Evolutionary conservation across 2,113 vertebrate genomes (phyloP).

Genomic region (Nothocercus julius): DNA sequence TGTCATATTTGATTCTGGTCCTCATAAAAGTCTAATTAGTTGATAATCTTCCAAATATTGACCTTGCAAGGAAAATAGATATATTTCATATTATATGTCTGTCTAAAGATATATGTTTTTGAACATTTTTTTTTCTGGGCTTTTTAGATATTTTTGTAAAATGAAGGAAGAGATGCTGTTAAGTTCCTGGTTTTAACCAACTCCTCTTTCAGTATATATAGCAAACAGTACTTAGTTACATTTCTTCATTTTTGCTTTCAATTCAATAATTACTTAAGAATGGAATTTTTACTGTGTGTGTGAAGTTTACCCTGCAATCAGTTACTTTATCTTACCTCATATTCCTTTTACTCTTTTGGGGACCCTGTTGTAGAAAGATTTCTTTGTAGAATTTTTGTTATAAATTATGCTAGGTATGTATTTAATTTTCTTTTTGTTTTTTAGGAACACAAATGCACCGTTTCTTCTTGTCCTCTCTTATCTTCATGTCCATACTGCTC

Average conservation of each 20-base stretch:
- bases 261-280: neutral
- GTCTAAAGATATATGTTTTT: neutral
- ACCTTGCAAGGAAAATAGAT: neutral
- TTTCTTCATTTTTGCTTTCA: neutral
- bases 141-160: neutral
- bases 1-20: neutral
- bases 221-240: neutral
- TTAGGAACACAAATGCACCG: constrained; percentile 74
- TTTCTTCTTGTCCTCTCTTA: constrained; percentile 89
- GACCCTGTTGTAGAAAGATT: neutral
- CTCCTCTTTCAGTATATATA: neutral
- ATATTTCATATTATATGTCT: accelerated
- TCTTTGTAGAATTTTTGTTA: neutral
- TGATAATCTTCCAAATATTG: neutral
- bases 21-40: neutral
- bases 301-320: neutral
- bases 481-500: constrained; percentile 89
- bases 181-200: neutral
- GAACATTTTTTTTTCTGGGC: neutral
- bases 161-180: neutral
- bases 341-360: neutral
- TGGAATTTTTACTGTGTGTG: neutral
- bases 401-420: neutral
- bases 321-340: neutral
- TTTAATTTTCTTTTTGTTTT: neutral